phyloP scores from a whole-genome alignment of 2,888 invertebrate species.

The Dryomyza anilis region DNA sequence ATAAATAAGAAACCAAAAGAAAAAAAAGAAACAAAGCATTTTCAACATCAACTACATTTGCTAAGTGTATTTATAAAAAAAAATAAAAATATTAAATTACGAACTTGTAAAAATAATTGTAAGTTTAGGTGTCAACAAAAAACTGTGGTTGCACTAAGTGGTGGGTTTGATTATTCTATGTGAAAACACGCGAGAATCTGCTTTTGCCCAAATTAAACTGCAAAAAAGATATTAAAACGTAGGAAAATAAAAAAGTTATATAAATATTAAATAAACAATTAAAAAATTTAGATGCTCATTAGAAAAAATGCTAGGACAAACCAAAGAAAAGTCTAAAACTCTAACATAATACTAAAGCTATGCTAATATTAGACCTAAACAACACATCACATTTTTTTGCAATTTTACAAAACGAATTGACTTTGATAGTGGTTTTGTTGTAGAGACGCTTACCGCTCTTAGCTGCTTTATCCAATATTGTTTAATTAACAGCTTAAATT shows the following conservation, averaged over 20 bases:
- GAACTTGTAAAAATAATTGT: conserved; percentile 20
- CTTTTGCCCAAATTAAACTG: conserved; percentile 56
- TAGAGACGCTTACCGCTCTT: conserved; percentile 36
- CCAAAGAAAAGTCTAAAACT: too few species aligned
- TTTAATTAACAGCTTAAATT: conserved; percentile 36
- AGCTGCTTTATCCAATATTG: conserved; percentile 36
- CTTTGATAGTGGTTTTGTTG: too few species aligned
- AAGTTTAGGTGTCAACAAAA: conserved; percentile 9
- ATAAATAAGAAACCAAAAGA: conserved; percentile 17
- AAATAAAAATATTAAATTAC: conserved; percentile 31
- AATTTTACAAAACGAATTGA: too few species aligned
- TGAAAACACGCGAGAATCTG: conserved; percentile 54
- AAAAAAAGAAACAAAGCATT: too few species aligned
- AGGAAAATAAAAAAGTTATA: conserved; percentile 31
- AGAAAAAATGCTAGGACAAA: too few species aligned
- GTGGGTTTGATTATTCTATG: conserved; percentile 40
- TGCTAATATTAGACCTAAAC: too few species aligned
- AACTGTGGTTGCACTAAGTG: conserved; percentile 10
- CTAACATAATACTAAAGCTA: too few species aligned
- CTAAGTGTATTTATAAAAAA: conserved; percentile 29
- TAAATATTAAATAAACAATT: conserved; percentile 40
- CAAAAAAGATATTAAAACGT: conserved; percentile 42
- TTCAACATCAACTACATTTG: conserved; percentile 15
- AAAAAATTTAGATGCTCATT: too few species aligned
- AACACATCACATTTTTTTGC: too few species aligned